Percentiles rank a stretch among this genome's conserved stretches.
Conservation (phyloP, 35 echinoderm and acorn worm species). For the Patiria miniata region DNA sequence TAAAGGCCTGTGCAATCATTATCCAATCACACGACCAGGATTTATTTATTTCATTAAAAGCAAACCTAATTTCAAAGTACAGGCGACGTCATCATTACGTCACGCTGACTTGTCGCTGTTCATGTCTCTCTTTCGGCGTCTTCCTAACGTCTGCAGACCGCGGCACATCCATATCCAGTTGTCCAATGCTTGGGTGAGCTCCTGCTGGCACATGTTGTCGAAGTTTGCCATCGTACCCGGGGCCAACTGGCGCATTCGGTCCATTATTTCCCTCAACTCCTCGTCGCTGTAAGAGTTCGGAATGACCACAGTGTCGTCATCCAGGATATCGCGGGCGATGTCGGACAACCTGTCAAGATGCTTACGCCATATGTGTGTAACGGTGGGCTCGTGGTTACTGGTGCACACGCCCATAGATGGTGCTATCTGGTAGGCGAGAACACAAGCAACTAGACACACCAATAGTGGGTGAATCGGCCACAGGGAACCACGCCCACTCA, state of each 20-base stretch:
- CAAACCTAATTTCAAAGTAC: no score
- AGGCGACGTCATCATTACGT: background rate
- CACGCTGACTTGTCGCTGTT: background rate
- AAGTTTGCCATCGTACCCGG: background rate
- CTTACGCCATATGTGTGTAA: background rate
- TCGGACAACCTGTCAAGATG: background rate
- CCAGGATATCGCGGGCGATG: background rate
- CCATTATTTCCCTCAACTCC: background rate
- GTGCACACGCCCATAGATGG: background rate
- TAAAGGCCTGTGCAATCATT: no score
- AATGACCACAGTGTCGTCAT: background rate
- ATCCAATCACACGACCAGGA: no score
- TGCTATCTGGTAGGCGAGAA: background rate
- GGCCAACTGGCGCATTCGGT: background rate
- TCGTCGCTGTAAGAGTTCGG: background rate
- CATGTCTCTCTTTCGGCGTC: background rate
- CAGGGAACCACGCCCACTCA: background rate
- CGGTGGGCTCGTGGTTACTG: background rate
- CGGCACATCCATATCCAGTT: constrained; percentile 2
- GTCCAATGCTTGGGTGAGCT: background rate
- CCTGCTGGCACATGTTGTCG: background rate
- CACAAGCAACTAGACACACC: background rate
- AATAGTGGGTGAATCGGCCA: background rate
- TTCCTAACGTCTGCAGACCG: background rate
- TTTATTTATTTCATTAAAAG: no score